Evolutionary conservation across 1,140 invertebrate genomes (phyloP).

Genomic region (Thrips palmi): DNA sequence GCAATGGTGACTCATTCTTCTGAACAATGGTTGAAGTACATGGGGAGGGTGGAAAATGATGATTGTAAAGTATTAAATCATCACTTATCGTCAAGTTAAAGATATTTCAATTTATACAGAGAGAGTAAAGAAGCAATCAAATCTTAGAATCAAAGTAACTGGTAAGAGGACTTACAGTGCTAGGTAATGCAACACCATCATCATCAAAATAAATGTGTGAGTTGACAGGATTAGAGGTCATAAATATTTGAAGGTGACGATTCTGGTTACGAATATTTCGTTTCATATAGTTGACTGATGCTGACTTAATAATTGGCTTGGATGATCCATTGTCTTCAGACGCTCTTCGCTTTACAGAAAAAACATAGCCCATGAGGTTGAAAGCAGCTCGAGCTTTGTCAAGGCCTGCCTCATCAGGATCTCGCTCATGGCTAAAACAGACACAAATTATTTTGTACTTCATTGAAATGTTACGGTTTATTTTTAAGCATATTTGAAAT

Average conservation of each 20-base stretch:
- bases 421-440: constrained; percentile 9
- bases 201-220: constrained; percentile 46
- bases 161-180: no score
- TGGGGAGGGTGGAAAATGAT: no score
- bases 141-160: no score
- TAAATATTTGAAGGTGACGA: constrained; percentile 27
- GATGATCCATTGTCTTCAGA: constrained; percentile 17
- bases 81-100: no score
- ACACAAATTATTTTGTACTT: neutral
- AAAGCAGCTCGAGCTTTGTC: constrained; percentile 41
- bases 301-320: constrained; percentile 21
- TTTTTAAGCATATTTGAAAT: no score
- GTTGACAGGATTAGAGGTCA: constrained; percentile 21
- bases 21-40: no score
- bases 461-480: neutral
- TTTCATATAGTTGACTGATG: constrained; percentile 41
- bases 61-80: no score
- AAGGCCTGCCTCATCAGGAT: constrained; percentile 19
- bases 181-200: constrained; percentile 30
- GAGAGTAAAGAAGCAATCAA: no score
- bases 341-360: constrained; percentile 19
- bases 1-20: no score
- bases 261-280: constrained; percentile 37
- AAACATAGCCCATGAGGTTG: constrained; percentile 41
- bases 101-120: no score